phyloP scores from a whole-genome alignment of 1,140 invertebrate species.

The Pissodes strobi region DNA sequence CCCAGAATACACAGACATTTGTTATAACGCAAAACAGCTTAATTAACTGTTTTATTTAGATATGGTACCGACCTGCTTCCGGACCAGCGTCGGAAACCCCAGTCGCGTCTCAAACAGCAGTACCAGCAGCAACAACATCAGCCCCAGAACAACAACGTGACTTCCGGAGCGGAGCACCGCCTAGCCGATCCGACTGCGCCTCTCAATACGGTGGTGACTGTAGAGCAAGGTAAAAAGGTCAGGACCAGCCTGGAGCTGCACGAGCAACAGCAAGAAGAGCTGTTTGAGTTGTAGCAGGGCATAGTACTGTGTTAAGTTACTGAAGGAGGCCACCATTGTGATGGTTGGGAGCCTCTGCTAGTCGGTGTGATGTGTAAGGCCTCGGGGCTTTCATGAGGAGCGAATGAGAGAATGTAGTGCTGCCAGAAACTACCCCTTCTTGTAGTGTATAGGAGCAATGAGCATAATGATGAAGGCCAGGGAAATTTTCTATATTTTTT shows the following conservation, averaged over 20 bases:
- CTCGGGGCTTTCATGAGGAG: no score
- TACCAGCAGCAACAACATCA: conserved; percentile 10
- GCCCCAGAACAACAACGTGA: conserved; percentile 10
- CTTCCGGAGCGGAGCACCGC: neutral
- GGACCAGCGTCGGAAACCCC: conserved; percentile 12
- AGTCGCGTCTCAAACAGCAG: conserved; percentile 23
- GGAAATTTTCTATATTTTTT: no score
- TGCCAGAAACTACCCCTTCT: no score
- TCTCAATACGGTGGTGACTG: conserved; percentile 24
- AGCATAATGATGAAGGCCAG: no score
- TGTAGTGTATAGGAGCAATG: no score
- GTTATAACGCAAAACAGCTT: neutral
- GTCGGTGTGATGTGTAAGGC: neutral
- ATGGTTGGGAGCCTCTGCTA: neutral
- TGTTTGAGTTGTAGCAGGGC: conserved; percentile 88
- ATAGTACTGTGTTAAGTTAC: neutral
- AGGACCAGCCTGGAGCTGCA: conserved; percentile 77
- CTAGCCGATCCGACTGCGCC: neutral
- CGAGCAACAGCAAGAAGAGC: conserved; percentile 82
- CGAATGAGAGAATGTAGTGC: no score
- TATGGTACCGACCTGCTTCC: conserved; percentile 6
- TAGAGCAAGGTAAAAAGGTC: conserved; percentile 75
- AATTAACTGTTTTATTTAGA: conserved; percentile 12
- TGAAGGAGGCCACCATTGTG: neutral
- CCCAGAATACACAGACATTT: no score